Evolutionary conservation across 2,113 vertebrate species (phyloP).

Genomic region (Mirounga angustirostris): DNA sequence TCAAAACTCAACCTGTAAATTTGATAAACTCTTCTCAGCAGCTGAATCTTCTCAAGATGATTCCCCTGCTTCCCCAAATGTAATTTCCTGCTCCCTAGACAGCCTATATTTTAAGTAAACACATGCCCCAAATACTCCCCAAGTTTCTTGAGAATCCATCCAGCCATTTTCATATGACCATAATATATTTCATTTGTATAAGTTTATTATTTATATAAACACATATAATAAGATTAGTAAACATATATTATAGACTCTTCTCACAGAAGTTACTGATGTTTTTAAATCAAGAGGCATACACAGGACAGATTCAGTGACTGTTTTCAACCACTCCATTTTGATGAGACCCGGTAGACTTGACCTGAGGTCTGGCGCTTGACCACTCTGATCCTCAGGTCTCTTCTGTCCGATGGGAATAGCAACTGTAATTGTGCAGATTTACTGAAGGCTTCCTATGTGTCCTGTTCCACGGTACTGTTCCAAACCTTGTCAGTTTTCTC

Average conservation of each 20-base stretch:
- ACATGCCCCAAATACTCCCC: not conserved
- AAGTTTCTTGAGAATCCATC: not conserved
- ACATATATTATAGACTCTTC: not conserved
- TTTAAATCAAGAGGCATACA: not conserved
- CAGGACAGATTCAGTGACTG: not conserved
- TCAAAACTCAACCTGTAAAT: not conserved
- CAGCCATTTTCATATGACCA: not conserved
- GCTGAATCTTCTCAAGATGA: not conserved
- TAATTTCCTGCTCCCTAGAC: not conserved
- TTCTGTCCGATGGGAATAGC: not conserved
- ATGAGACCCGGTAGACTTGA: not conserved
- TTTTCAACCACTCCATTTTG: not conserved
- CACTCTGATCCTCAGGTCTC: not conserved
- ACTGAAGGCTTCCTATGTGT: not conserved
- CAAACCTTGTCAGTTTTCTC: not conserved
- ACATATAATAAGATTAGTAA: not conserved
- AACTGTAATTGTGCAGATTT: not conserved
- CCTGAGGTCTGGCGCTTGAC: not conserved
- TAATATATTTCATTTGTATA: constrained; percentile 9
- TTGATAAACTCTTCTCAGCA: not conserved
- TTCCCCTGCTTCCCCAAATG: not conserved
- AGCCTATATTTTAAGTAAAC: not conserved
- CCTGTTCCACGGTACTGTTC: not conserved
- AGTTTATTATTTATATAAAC: constrained; percentile 16
- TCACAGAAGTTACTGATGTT: not conserved